Evolutionary conservation across 1,140 invertebrate genomes (phyloP).

Genomic region (Vanessa atalanta): DNA sequence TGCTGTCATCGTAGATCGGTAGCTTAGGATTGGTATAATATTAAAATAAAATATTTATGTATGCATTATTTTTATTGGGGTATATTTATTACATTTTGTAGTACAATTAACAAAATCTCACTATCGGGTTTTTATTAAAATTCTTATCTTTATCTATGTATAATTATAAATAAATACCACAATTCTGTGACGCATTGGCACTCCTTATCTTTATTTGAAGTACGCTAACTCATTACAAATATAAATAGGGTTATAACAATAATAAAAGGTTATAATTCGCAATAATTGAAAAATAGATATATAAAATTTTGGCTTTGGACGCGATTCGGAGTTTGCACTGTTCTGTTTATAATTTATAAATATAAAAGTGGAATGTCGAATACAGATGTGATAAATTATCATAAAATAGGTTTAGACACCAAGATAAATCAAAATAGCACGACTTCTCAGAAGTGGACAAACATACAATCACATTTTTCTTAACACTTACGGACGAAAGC

Average conservation of each 20-base stretch:
- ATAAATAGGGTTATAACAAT: slow-evolving; percentile 49
- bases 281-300: slow-evolving; percentile 39
- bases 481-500: slow-evolving; percentile 1
- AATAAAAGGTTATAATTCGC: slow-evolving; percentile 45
- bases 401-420: neutral
- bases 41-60: slow-evolving; percentile 24
- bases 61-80: slow-evolving; percentile 41
- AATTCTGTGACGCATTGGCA: slow-evolving; percentile 66
- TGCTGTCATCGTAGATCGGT: slow-evolving; percentile 5
- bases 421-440: slow-evolving; percentile 20
- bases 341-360: slow-evolving; percentile 41
- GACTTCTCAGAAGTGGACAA: neutral
- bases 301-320: slow-evolving; percentile 50
- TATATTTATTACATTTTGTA: slow-evolving; percentile 45
- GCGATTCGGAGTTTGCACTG: slow-evolving; percentile 43
- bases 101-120: slow-evolving; percentile 58
- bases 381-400: slow-evolving; percentile 7
- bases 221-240: slow-evolving; percentile 43
- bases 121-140: slow-evolving; percentile 72
- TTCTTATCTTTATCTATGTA: slow-evolving; percentile 69
- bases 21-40: slow-evolving; percentile 18
- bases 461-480: neutral
- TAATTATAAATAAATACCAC: slow-evolving; percentile 44
- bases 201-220: slow-evolving; percentile 51
- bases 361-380: slow-evolving; percentile 18